These are phyloP conservation scores for Parazoanthus darwini DNA, from an alignment of 92 coral and sea anemone species.

Conservation along the genomic window DNA sequence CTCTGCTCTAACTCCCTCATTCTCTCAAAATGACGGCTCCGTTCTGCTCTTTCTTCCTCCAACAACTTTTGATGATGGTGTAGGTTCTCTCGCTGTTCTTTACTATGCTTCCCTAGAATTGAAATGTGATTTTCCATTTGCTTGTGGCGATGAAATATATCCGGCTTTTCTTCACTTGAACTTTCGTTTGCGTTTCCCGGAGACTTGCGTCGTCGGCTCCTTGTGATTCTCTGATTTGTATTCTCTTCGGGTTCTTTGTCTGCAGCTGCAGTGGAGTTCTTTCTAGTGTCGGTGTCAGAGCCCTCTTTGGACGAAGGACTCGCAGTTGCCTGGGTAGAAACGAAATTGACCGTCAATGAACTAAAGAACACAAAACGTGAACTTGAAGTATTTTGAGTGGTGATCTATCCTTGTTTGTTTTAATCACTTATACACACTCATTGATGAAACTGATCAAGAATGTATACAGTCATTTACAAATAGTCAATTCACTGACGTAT, in stretches of 20 bases:
- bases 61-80: constrained; percentile 82
- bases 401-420: no score
- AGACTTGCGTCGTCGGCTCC: constrained; percentile 76
- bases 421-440: no score
- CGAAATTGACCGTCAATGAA: no score
- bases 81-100: constrained; percentile 73
- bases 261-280: background rate
- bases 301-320: constrained; percentile 16
- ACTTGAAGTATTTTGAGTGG: background rate
- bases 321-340: background rate
- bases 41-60: constrained; percentile 67
- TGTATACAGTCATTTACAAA: no score
- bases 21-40: constrained; percentile 59
- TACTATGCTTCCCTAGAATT: constrained; percentile 83
- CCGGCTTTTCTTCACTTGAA: constrained; percentile 45
- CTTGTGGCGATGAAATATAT: constrained; percentile 73
- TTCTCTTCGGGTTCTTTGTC: background rate
- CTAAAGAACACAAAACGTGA: no score
- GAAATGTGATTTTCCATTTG: constrained; percentile 81
- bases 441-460: no score
- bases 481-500: no score
- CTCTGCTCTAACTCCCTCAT: constrained; percentile 61
- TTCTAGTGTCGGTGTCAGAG: background rate
- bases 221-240: constrained; percentile 35
- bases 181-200: constrained; percentile 13